phyloP scores from a whole-genome alignment of 2,113 vertebrate genomes.

The Ardeotis arabs region DNA sequence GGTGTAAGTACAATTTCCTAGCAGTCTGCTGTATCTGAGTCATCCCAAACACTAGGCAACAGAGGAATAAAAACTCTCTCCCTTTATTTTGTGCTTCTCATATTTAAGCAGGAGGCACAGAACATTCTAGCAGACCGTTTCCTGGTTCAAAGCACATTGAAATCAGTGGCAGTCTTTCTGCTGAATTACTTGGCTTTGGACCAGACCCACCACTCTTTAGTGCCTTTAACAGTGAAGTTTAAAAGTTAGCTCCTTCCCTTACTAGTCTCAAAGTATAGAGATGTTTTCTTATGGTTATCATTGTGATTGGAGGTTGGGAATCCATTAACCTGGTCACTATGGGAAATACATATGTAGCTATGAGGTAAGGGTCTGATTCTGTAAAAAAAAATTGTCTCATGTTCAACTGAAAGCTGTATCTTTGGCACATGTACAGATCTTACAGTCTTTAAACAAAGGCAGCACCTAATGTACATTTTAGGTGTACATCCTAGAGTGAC shows the following conservation, averaged over 20 bases:
- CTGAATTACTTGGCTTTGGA: neutral
- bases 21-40: conserved; percentile 46
- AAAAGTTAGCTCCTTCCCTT: neutral
- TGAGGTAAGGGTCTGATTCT: neutral
- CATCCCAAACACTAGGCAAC: conserved; percentile 24
- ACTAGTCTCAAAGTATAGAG: neutral
- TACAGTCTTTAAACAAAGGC: neutral
- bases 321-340: neutral
- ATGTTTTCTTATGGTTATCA: neutral
- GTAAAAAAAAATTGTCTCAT: neutral
- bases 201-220: neutral
- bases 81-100: conserved; percentile 18
- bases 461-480: neutral
- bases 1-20: conserved; percentile 23
- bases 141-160: neutral
- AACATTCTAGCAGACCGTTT: neutral
- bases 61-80: neutral
- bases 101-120: neutral
- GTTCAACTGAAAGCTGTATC: neutral
- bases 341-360: neutral
- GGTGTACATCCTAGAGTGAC: neutral
- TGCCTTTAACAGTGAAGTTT: neutral
- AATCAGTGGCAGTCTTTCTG: neutral
- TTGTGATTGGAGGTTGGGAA: neutral
- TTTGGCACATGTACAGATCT: neutral